Evolutionary conservation across 2,797 vertebrate genomes (phyloP), one percentile per base, ranked within the genome.

Genomic region (Hemitrygon akajei): DNA sequence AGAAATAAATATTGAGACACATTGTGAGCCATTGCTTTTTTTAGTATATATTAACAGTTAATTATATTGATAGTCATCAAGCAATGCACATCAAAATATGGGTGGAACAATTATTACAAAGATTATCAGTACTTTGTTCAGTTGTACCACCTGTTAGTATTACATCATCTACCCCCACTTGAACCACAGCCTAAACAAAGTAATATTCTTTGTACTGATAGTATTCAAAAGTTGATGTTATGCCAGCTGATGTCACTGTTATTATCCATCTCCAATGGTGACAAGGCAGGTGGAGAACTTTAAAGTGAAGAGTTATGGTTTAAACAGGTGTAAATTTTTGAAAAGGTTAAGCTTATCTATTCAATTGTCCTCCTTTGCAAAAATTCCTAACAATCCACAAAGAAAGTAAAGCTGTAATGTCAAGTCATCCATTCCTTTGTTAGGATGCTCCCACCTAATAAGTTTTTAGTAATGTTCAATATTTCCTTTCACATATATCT

Each of bases 181-280:
- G 86, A 12, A 14, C 22, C 2, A 56, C 11, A 76, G 40, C 71
- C 91, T 93, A 94, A 94, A 97, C 96, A 96, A 94, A 96, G 96
- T 97, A 94, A 96, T 96, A 95, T 95, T 97, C 97, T 95, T 96
- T 96, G 96, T 96, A 97, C 98, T 98, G 97, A 98, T 98, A 96
- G 96, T 94, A 30, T 96, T 97, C 96, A 96, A 95, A 96, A 96
- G 96, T 95, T 97, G 97, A 98, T 97, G 96, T 97, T 96, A 97
- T 97, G 96, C 96, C 95, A 96, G 95, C 96, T 97, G 97, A 98
- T 97, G 97, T 98, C 97, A 97, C 96, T 96, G 96, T 96, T 93
- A 76, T 76, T 93, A 93, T 93, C 94, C 96, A 96, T 96, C 95
- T 96, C 96, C 96, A 96, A 96, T 96, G 95, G 97, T 95, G 96